A percentile compares a stretch with the other conserved stretches of the same genome.
Conservation (phyloP, 2,113 vertebrate species). For the Verasper variegatus region DNA sequence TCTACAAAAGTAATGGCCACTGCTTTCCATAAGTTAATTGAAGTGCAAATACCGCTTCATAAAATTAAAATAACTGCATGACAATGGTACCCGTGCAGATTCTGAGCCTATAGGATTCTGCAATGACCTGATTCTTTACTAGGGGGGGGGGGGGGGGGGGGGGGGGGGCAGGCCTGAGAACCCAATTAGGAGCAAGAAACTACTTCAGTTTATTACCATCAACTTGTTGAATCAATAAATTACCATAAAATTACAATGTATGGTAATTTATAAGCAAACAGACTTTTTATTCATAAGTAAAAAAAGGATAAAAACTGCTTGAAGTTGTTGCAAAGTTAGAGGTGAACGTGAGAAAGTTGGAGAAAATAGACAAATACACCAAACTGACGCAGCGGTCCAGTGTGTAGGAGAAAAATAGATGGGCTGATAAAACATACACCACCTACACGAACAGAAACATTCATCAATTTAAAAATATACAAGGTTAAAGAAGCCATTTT, state of each 20-base stretch:
- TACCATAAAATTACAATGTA: background rate
- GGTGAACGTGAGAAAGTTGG: background rate
- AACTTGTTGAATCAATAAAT: background rate
- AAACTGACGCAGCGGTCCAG: background rate
- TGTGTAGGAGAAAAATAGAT: background rate
- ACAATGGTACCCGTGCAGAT: background rate
- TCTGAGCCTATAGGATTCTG: background rate
- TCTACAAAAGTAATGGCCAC: background rate
- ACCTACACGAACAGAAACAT: background rate
- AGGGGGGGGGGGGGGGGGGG: background rate
- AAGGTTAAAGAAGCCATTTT: background rate
- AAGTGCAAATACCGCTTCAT: constrained; percentile 21
- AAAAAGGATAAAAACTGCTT: background rate
- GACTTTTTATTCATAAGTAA: background rate
- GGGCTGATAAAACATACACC: background rate
- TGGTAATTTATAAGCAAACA: background rate
- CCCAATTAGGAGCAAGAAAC: background rate
- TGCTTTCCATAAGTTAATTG: constrained; percentile 22
- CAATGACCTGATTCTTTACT: constrained; percentile 4
- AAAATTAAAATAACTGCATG: no score
- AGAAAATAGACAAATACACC: background rate
- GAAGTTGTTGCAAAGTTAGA: background rate
- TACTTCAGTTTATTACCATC: background rate
- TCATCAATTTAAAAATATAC: background rate
- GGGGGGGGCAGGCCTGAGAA: background rate